Evolutionary conservation across 1,140 invertebrate species (phyloP).

Genomic region (Brachionus sp.): DNA sequence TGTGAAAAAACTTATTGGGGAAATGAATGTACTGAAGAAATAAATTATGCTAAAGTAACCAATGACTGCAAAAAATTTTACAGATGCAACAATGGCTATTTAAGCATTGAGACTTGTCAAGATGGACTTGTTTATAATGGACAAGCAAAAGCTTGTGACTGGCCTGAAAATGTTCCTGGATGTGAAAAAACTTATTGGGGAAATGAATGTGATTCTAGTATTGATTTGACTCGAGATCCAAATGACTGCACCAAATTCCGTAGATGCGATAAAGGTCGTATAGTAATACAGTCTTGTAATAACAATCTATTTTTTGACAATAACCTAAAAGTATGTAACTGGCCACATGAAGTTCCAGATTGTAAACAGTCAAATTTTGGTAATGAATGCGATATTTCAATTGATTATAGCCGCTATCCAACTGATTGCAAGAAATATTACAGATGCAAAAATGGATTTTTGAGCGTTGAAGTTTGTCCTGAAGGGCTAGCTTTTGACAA

Average conservation of each 20-base stretch:
- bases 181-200: constrained; percentile 3
- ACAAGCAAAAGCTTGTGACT: neutral
- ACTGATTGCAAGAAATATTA: constrained; percentile 24
- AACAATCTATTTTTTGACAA: neutral
- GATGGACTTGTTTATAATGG: neutral
- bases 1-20: constrained; percentile 4
- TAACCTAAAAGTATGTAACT: neutral
- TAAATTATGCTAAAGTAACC: neutral
- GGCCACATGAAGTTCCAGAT: neutral
- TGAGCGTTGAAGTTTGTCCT: neutral
- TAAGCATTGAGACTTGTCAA: neutral
- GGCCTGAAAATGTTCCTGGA: neutral
- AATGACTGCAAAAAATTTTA: neutral
- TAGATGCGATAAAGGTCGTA: neutral
- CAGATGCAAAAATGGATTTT: neutral
- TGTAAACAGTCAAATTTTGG: neutral
- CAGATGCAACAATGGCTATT: neutral
- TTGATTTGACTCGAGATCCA: neutral
- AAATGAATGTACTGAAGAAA: neutral
- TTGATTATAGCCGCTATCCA: neutral
- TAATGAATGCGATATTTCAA: neutral
- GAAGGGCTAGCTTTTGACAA: neutral
- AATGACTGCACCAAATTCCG: constrained; percentile 22
- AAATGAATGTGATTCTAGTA: neutral
- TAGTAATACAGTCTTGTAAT: neutral